Conservation (phyloP, 2,113 vertebrate genomes). For the Chloropsis cyanopogon region DNA sequence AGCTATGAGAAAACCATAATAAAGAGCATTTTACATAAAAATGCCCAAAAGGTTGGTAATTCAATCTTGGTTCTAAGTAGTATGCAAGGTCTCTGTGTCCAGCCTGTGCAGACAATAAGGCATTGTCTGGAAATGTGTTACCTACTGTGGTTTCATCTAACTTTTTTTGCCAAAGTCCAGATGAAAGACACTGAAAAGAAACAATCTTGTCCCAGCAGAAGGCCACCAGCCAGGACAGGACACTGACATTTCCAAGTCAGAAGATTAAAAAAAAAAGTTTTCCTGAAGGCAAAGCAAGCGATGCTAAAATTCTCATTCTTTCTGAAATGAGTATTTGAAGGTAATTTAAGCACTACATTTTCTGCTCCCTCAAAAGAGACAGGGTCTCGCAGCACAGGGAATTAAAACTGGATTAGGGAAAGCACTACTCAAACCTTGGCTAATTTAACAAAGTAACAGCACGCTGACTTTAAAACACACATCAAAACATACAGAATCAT, state of each 20-base stretch:
- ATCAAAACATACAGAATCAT: neutral
- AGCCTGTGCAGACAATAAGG: conserved; percentile 54
- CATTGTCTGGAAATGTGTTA: conserved; percentile 10
- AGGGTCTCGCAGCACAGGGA: neutral
- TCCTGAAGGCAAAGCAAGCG: conserved; percentile 16
- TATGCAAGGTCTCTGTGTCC: conserved; percentile 1
- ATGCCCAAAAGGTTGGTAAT: conserved; percentile 76
- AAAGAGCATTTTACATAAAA: conserved; percentile 75
- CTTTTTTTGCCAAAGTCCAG: neutral
- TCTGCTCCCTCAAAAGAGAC: neutral
- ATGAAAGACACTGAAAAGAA: neutral
- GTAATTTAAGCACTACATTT: conserved; percentile 30
- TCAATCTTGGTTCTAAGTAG: conserved; percentile 58
- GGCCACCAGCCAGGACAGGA: conserved; percentile 18
- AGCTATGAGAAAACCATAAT: conserved; percentile 71
- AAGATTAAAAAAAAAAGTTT: neutral
- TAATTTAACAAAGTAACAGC: neutral
- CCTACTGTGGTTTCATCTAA: neutral
- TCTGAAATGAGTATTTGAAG: conserved; percentile 53
- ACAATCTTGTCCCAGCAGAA: neutral
- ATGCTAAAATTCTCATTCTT: neutral
- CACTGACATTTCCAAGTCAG: conserved; percentile 8
- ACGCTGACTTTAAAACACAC: neutral
- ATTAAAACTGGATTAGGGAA: conserved; percentile 29
- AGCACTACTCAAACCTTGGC: neutral